Conservation (phyloP, 2,113 vertebrate species). For the Eublepharis macularius region DNA sequence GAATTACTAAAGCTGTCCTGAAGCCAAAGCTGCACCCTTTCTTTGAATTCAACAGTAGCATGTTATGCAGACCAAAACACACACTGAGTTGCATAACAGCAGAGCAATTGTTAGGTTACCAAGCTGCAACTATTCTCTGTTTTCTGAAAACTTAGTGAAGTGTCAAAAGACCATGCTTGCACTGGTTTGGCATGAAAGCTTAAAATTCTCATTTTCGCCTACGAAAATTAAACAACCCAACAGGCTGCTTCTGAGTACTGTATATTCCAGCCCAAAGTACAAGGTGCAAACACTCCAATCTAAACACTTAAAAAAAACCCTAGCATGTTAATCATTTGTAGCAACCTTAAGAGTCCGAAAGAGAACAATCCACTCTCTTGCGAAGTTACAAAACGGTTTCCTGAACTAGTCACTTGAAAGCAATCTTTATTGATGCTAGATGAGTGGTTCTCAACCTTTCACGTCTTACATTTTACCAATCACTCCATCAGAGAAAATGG, state of each 20-base stretch:
- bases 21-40: conserved; percentile 60
- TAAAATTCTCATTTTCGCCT: neutral
- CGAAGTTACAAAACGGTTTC: neutral
- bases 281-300: neutral
- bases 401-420: neutral
- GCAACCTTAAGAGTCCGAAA: neutral
- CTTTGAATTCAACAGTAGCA: conserved; percentile 53
- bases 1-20: neutral
- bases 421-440: neutral
- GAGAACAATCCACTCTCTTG: neutral
- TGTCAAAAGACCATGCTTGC: neutral
- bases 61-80: conserved; percentile 31
- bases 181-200: neutral
- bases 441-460: no score
- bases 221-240: neutral
- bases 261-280: neutral
- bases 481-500: no score
- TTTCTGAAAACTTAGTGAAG: conserved; percentile 44
- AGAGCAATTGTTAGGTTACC: conserved; percentile 39
- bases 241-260: neutral
- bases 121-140: conserved; percentile 17
- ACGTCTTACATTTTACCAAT: no score
- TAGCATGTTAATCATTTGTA: neutral
- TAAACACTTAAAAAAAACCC: no score
- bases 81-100: conserved; percentile 51